Evolutionary conservation across 1,140 invertebrate species (phyloP), one percentile per base, ranked within the genome.

Genomic region (Drosophila subobscura): DNA sequence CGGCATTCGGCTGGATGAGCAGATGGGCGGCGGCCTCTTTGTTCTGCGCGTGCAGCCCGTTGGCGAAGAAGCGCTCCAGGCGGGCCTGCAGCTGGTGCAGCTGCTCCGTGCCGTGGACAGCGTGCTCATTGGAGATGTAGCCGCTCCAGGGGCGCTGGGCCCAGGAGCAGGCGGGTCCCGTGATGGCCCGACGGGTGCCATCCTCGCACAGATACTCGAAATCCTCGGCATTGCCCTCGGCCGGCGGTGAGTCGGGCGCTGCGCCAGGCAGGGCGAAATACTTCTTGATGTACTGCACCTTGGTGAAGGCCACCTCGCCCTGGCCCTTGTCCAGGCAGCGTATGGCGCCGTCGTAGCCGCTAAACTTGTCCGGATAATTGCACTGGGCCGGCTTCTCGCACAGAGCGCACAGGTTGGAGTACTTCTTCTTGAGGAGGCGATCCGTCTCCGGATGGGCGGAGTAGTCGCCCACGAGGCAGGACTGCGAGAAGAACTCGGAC

Each of bases 251-350:
- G 40, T 51, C 49, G 4, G 51, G 44, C 0, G 46, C 59, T 4
- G 37, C 47, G 16, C 79, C 86, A 0, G 79, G 92, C 90, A 95
- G 93, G 3, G 94, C 94, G 88, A 96, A 96, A 92, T 96, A 96
- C 79, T 95, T 94, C 63, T 94, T 93, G 1, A 97, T 95, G 57
- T 93, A 96, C 63, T 96, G 95, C 58, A 97, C 94, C 90, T 97
- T 96, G 2, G 96, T 95, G 92, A 97, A 98, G 3, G 96, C 97
- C 1, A 98, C 94, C 60, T 98, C 94, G 1, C 96, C 97, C 1
- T 94, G 94, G 42, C 96, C 95, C 59, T 96, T 94, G 6, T 95
- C 94, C 42, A 98, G 84, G 92, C 97, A 98, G 12, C 95, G 92
- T 16, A 98, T 93, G 4, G 96, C 96, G 0, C 97, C 97, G 47